These are phyloP conservation scores for Drosophila bunnanda DNA, from an alignment of 2,888 invertebrate genomes.

Conservation along the genomic window DNA sequence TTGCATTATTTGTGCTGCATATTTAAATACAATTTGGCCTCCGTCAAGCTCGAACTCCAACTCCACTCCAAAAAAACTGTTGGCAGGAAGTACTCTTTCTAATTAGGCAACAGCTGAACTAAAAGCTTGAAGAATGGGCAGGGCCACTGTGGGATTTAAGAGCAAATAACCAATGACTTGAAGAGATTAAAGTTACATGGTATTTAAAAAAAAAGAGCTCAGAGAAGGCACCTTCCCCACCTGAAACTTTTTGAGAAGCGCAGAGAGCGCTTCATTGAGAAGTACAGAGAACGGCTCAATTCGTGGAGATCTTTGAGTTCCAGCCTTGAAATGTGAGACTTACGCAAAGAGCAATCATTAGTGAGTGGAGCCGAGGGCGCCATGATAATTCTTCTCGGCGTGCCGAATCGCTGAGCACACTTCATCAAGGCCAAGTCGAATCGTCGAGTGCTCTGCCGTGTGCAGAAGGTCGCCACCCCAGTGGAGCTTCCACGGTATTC, in stretches of 20 bases:
- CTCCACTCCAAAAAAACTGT: conserved; percentile 31
- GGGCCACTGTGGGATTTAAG: background rate
- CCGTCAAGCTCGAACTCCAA: conserved; percentile 26
- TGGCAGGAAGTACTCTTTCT: conserved; percentile 17
- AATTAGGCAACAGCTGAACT: conserved; percentile 8
- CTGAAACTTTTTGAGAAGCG: background rate
- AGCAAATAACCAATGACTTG: background rate
- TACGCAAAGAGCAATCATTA: conserved; percentile 4
- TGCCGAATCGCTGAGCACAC: conserved; percentile 27
- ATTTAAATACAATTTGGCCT: conserved; percentile 15
- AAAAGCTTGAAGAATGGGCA: background rate
- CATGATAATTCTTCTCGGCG: conserved; percentile 6
- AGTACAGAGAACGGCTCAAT: background rate
- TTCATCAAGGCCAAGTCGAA: conserved; percentile 21
- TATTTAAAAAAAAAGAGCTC: background rate
- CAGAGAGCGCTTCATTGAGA: background rate
- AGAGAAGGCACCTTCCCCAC: too few relatives aligned
- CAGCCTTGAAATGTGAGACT: conserved; percentile 20
- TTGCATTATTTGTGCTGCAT: conserved; percentile 22
- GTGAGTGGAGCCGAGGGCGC: background rate
- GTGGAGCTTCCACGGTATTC: conserved; percentile 12
- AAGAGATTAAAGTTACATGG: background rate
- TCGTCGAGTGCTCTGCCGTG: conserved; percentile 10
- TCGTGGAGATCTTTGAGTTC: background rate
- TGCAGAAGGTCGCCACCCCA: conserved; percentile 25